These are phyloP conservation scores for Cataglyphis cursor DNA, from an alignment of 2,888 invertebrate species.

Conservation along the genomic window DNA sequence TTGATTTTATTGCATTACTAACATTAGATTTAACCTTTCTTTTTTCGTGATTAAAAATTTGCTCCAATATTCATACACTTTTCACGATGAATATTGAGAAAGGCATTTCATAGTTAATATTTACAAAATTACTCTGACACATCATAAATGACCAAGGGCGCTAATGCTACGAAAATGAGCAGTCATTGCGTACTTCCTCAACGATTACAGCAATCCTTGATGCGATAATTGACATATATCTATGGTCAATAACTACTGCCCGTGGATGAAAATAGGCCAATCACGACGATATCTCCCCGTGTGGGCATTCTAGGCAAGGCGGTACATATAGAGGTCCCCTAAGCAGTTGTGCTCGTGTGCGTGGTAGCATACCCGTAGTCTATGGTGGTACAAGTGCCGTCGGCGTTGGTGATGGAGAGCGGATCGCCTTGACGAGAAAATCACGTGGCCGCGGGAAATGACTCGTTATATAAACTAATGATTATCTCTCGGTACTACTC, in stretches of 20 bases:
- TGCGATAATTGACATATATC: constrained; percentile 36
- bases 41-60: not conserved
- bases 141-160: constrained; percentile 1
- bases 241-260: constrained; percentile 13
- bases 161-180: constrained; percentile 2
- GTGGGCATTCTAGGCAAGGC: constrained; percentile 45
- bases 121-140: not conserved
- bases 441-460: constrained; percentile 86
- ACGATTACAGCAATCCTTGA: constrained; percentile 35
- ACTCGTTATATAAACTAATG: constrained; percentile 86
- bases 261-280: constrained; percentile 37
- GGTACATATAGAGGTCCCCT: constrained; percentile 48
- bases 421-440: constrained; percentile 85
- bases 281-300: constrained; percentile 34
- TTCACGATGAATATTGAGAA: not conserved
- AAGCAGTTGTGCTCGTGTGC: constrained; percentile 50
- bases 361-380: constrained; percentile 61
- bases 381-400: constrained; percentile 70
- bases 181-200: constrained; percentile 33
- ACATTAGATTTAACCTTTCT: not conserved
- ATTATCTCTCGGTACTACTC: constrained; percentile 80
- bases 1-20: not conserved
- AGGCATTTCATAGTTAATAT: not conserved
- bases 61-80: not conserved
- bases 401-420: constrained; percentile 79